A percentile compares a stretch with the other conserved stretches of the same genome.
These are phyloP conservation scores for Drosophila asahinai DNA, from an alignment of 1,140 invertebrate genomes.

Conservation along the genomic window DNA sequence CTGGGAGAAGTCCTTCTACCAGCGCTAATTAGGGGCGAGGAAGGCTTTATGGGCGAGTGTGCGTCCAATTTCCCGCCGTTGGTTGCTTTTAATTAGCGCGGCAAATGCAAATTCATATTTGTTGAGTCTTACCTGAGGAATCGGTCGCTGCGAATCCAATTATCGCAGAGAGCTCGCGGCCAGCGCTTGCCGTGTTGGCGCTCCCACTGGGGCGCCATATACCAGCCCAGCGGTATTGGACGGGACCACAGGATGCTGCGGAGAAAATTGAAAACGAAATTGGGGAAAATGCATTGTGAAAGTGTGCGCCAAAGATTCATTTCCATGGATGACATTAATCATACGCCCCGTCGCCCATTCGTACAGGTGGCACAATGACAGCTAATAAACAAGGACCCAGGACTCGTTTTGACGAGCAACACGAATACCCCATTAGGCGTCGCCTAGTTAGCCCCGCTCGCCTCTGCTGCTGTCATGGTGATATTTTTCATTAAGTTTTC, in stretches of 20 bases:
- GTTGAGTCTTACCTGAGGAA: conserved; percentile 86
- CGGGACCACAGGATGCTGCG: conserved; percentile 93
- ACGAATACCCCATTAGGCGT: conserved; percentile 42
- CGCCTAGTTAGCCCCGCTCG: conserved; percentile 39
- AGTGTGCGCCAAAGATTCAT: conserved; percentile 13
- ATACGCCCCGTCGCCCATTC: conserved; percentile 30
- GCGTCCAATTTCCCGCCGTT: conserved; percentile 21
- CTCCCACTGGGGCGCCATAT: conserved; percentile 95
- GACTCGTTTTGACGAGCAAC: conserved; percentile 27
- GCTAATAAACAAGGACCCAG: conserved; percentile 15
- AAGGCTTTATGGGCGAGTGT: neutral
- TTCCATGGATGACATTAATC: conserved; percentile 25
- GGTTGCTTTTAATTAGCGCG: conserved; percentile 71
- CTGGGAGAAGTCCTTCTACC: conserved; percentile 1
- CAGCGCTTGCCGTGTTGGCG: conserved; percentile 91
- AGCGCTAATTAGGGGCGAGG: conserved; percentile 49
- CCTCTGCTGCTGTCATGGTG: conserved; percentile 36
- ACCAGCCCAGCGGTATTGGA: conserved; percentile 96
- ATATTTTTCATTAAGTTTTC: conserved; percentile 67
- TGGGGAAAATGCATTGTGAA: conserved; percentile 16
- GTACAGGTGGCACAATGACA: conserved; percentile 5
- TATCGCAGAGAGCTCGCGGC: conserved; percentile 92
- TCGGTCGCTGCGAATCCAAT: conserved; percentile 95
- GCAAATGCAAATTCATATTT: conserved; percentile 57
- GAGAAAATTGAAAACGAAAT: conserved; percentile 45